These are phyloP conservation scores for Oscarella lobularis DNA, from an alignment of 37 sponge, comb jelly and placozoan species.

Conservation along the genomic window DNA sequence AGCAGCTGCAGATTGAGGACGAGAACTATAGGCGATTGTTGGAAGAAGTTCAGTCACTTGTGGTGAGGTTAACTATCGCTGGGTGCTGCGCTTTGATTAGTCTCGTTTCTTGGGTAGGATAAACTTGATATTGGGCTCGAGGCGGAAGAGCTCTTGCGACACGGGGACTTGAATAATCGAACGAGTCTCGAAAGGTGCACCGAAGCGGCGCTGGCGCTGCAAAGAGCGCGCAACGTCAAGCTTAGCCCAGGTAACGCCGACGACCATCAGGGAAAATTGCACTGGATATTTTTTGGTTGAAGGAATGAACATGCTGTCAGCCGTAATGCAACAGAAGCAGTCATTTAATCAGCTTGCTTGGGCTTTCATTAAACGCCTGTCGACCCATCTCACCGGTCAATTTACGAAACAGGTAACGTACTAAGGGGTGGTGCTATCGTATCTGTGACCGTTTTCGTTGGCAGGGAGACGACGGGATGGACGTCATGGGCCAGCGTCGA, in stretches of 20 bases:
- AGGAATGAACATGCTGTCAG: neutral
- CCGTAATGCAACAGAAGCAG: neutral
- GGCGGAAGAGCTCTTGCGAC: neutral
- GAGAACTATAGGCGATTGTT: slow-evolving; percentile 40
- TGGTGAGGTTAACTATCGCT: slow-evolving; percentile 53
- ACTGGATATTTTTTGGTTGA: neutral
- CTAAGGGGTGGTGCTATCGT: too few relatives aligned
- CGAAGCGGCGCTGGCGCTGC: neutral
- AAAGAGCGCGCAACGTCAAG: neutral
- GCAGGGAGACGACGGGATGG: neutral
- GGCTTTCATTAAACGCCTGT: neutral
- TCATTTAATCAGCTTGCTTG: neutral
- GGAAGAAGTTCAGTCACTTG: slow-evolving; percentile 42
- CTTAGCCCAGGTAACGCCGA: slow-evolving; percentile 1
- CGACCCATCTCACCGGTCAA: neutral
- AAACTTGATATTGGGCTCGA: neutral
- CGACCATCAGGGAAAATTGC: neutral
- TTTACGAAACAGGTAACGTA: neutral
- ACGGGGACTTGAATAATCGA: neutral
- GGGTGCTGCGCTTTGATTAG: neutral
- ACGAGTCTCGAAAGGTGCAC: neutral
- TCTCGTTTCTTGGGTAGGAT: neutral
- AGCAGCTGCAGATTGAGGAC: slow-evolving; percentile 39
- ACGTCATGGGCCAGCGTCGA: neutral
- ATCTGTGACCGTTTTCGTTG: slow-evolving; percentile 2